Base-by-base conservation (phyloP, 2,113 vertebrate genomes). In the Onychostoma macrolepis region DNA sequence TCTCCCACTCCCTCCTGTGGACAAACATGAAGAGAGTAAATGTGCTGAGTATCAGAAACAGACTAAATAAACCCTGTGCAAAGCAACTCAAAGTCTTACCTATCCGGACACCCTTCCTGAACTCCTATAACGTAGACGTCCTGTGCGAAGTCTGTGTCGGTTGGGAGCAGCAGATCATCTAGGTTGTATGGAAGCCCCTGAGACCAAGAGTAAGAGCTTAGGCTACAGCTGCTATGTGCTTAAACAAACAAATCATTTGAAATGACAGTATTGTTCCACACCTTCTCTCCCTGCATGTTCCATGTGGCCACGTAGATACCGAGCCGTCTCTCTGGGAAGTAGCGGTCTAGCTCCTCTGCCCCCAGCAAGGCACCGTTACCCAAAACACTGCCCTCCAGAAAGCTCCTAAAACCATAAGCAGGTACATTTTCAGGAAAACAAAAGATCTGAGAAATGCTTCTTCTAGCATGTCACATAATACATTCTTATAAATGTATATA, bases 251-350 rank as follows among this genome's bases (percentile, higher is more conserved):
- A 45, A 26, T 17, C 24, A 45, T 53, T 2, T n/a, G 7, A 48
- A 76, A 48, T 28, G 10, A 21, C 4, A 43, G 53, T 24, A 65
- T 30, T 26, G 7, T 17, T 72, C 26, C 38, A 38, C 43, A 98
- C 98, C 97, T 97, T 98, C 91, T 97, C 96, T 45, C 98, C 98
- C 90, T 99, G 98, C 98, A 99, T 99, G 93, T 99, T 99, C 98
- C 98, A 99, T 0, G 98, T 99, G 90, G 95, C 95, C 71, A 99
- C 90, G 58, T 97, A 99, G 84, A 99, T 87, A 3, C 96, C 95
- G 77, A 98, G 2, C n/a, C 38, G 95, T 83, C 98, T 93, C 77
- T 98, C 93, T 0, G 98, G 98, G 88, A 99, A 99, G 90, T 98
- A 97, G 0, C 97, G 97, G 87, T 96, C 96, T 58, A 99, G 94